Evolutionary conservation across 2,888 invertebrate species (phyloP).

Genomic region (Rutpela maculata): DNA sequence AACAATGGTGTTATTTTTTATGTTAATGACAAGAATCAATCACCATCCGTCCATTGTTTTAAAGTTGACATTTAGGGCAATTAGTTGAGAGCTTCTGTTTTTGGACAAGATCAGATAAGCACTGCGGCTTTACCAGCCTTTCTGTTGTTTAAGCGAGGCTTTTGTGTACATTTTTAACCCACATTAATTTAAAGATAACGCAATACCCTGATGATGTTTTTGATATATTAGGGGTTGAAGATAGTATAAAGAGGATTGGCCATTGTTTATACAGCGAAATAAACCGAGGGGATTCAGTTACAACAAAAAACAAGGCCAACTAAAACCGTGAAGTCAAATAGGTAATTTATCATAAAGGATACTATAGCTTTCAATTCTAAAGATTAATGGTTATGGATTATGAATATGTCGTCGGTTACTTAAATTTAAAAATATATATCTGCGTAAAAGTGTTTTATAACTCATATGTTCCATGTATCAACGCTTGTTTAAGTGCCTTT

Average conservation of each 20-base stretch:
- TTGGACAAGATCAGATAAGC: constrained; percentile 63
- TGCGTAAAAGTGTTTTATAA: constrained; percentile 24
- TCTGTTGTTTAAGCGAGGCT: constrained; percentile 23
- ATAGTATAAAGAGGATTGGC: constrained; percentile 4
- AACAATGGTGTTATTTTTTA: constrained; percentile 68
- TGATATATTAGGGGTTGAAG: constrained; percentile 1
- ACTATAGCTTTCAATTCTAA: constrained; percentile 41
- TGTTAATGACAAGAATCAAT: constrained; percentile 66
- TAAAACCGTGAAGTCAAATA: constrained; percentile 37
- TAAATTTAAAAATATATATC: constrained; percentile 34
- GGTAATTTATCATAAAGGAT: constrained; percentile 42
- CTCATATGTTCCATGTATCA: constrained; percentile 29
- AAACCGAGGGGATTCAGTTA: constrained; percentile 9
- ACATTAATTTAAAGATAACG: constrained; percentile 37
- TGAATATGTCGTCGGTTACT: constrained; percentile 40
- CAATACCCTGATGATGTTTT: constrained; percentile 6
- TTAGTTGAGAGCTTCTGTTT: constrained; percentile 65
- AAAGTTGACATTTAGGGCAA: constrained; percentile 57
- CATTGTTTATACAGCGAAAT: constrained; percentile 24
- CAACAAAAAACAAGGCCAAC: constrained; percentile 26
- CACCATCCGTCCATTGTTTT: constrained; percentile 56
- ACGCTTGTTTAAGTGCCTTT: constrained; percentile 40
- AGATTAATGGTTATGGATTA: constrained; percentile 46
- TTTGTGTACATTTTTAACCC: constrained; percentile 27
- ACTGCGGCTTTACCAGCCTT: constrained; percentile 37